Percentiles rank a stretch among this genome's conserved stretches.
phyloP scores from a whole-genome alignment of 2,113 vertebrate genomes.

The Sturnus vulgaris region DNA sequence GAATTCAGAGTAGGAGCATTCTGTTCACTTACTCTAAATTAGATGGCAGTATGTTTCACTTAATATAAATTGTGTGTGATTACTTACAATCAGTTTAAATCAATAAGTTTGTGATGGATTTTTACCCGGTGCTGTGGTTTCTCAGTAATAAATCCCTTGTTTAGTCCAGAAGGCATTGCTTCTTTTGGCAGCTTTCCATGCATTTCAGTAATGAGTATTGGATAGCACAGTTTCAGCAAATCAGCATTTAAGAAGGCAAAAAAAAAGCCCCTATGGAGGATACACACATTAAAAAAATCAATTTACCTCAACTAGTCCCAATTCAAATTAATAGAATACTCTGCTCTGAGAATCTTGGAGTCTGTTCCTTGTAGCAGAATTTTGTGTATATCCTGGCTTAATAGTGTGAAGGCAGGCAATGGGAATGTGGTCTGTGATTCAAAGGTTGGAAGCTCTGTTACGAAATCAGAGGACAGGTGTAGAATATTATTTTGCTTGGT shows the following conservation, averaged over 20 bases:
- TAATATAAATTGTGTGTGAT: conserved; percentile 70
- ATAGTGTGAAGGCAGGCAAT: background rate
- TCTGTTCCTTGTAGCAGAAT: background rate
- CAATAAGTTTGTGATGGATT: conserved; percentile 71
- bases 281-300: conserved; percentile 47
- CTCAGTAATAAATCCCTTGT: conserved; percentile 60
- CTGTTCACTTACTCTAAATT: conserved; percentile 65
- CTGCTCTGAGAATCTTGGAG: background rate
- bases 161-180: conserved; percentile 48
- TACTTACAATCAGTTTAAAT: conserved; percentile 68
- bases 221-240: conserved; percentile 53
- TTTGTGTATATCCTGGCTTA: background rate
- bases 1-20: conserved; percentile 41
- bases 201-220: conserved; percentile 53
- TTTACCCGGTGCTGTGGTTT: conserved; percentile 51
- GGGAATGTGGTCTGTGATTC: background rate
- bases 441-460: background rate
- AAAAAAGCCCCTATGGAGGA: conserved; percentile 5
- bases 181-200: conserved; percentile 60
- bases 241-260: background rate
- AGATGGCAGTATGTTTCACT: conserved; percentile 65
- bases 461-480: background rate
- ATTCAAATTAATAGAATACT: conserved; percentile 26
- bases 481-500: background rate
- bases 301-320: conserved; percentile 36